phyloP scores from a whole-genome alignment of 2,888 invertebrate species.

The Tanypteryx hageni region DNA sequence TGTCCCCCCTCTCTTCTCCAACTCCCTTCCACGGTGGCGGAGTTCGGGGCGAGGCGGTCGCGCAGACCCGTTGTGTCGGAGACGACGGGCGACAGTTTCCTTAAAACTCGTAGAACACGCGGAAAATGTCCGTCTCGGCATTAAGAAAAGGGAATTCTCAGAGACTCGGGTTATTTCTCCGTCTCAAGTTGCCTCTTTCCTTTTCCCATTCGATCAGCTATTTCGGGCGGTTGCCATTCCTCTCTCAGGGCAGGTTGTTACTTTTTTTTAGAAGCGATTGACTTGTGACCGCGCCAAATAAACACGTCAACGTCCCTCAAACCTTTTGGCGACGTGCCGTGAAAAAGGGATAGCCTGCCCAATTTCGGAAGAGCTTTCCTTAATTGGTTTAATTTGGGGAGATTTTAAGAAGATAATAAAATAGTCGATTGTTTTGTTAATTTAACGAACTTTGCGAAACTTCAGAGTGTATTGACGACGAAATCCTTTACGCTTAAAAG shows the following conservation, averaged over 20 bases:
- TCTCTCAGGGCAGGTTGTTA: too few relatives aligned
- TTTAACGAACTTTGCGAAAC: too few relatives aligned
- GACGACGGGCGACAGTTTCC: slow-evolving; percentile 11
- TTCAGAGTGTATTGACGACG: too few relatives aligned
- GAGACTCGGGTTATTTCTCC: background rate
- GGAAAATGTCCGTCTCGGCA: background rate
- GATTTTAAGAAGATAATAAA: background rate
- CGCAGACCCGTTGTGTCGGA: background rate
- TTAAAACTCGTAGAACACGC: background rate
- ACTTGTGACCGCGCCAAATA: background rate
- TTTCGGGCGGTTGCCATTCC: background rate
- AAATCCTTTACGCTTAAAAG: too few relatives aligned
- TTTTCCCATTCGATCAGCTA: background rate
- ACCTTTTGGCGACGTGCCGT: background rate
- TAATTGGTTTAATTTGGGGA: slow-evolving; percentile 6
- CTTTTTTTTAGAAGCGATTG: background rate
- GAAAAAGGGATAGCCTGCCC: background rate
- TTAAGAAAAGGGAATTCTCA: background rate
- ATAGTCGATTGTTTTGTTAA: too few relatives aligned
- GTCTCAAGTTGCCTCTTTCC: background rate
- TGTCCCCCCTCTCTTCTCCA: too few relatives aligned
- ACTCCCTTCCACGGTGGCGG: slow-evolving; percentile 11
- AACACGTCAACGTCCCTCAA: background rate
- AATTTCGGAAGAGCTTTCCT: background rate
- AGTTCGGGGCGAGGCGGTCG: background rate